Conservation (phyloP, 2,113 vertebrate genomes). For the Aptenodytes patagonicus region DNA sequence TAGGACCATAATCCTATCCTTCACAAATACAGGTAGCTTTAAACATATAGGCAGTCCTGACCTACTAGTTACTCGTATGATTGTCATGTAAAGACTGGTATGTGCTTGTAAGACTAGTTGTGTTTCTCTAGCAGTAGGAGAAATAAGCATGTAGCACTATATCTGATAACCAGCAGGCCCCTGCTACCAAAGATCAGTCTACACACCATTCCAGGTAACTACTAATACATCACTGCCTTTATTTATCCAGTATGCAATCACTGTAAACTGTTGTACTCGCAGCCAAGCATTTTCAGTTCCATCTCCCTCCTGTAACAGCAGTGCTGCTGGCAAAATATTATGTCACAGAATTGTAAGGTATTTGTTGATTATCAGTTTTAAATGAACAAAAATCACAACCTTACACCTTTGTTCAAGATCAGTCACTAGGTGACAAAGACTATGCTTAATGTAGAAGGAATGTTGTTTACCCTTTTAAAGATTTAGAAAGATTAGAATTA, state of each 20-base stretch:
- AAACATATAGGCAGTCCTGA: not conserved
- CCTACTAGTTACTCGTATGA: not conserved
- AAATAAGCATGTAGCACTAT: not conserved
- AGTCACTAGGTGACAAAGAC: not conserved
- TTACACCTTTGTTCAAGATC: not conserved
- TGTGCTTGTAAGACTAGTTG: not conserved
- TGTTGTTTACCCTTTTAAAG: not conserved
- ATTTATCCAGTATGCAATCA: not conserved
- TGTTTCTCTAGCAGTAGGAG: not conserved
- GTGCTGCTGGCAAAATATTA: not conserved
- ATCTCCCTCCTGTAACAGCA: not conserved
- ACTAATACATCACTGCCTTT: not conserved
- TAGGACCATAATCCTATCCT: not conserved
- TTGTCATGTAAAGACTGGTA: not conserved
- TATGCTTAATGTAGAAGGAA: not conserved
- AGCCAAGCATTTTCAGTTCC: not conserved
- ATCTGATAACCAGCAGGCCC: not conserved
- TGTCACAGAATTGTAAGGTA: not conserved
- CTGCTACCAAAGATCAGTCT: constrained; percentile 12
- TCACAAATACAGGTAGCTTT: not conserved
- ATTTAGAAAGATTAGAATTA: not conserved
- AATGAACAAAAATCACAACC: not conserved
- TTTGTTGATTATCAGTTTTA: not conserved
- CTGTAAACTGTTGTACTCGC: not conserved
- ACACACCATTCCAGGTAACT: not conserved